These are phyloP conservation scores for Crotalus viridis DNA, from an alignment of 2,113 vertebrate species.

Conservation along the genomic window DNA sequence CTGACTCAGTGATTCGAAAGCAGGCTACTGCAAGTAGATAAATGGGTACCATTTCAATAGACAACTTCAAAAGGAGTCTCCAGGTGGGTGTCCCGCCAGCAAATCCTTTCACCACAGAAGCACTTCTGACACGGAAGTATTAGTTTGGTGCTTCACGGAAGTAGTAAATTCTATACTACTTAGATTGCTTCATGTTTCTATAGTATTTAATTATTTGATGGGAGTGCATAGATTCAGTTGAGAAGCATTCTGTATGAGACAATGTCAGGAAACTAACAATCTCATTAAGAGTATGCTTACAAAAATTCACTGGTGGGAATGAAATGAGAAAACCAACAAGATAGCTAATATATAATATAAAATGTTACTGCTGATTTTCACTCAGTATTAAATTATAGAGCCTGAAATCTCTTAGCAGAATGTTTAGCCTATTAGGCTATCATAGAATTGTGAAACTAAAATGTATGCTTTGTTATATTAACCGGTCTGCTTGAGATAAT, in stretches of 20 bases:
- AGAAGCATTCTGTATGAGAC: not conserved
- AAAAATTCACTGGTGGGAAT: not conserved
- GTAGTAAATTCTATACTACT: not conserved
- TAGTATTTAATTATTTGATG: not conserved
- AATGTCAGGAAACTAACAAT: conserved; percentile 32
- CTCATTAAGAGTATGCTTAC: not conserved
- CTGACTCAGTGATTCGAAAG: not conserved
- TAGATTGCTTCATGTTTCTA: not conserved
- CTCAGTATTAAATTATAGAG: not conserved
- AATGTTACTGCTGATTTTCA: conserved; percentile 6
- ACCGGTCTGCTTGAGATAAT: not conserved
- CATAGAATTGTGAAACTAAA: conserved; percentile 5
- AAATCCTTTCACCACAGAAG: not conserved
- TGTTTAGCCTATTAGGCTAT: not conserved
- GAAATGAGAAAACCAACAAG: not conserved
- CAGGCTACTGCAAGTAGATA: not conserved
- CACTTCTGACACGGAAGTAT: not conserved
- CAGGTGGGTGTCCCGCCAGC: not conserved
- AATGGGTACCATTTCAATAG: not conserved
- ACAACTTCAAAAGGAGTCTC: not conserved
- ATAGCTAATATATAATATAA: not conserved
- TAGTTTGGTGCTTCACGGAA: not conserved
- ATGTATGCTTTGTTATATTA: conserved; percentile 1
- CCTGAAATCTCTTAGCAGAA: conserved; percentile 22
- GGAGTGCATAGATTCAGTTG: not conserved